Evolutionary conservation across 2,888 invertebrate genomes (phyloP), one percentile per base, ranked within the genome.

Genomic region (Athalia cordata): DNA sequence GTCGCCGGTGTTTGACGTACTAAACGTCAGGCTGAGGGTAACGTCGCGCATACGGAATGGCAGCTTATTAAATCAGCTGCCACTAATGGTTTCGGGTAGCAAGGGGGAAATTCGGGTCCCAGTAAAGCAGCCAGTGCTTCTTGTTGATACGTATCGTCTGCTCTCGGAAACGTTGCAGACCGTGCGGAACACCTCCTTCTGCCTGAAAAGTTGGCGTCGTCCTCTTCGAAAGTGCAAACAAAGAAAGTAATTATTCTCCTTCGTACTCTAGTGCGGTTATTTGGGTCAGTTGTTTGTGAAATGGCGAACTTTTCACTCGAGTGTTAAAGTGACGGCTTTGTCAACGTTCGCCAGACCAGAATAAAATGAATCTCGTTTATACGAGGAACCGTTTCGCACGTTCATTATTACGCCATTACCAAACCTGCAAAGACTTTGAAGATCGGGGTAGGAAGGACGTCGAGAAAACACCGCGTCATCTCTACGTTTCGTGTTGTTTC

Each of bases 21-120:
- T 45, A 13, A 59, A 72, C 59, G 72, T 72, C 72, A 13, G 47
- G 13, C 45, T 9, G 72, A 59, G 72, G 59, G 47, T 72, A 59
- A 64, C 75, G 75, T 64, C 75, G 61, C n/a, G 75, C 75, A 64
- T 75, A 75, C 62, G 52, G 13, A 75, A 64, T 75, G 62, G 29
- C 7, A 75, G 75, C 55, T 62, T 75, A 75, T 75, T 75, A 75
- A 75, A 75, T 75, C 75, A 75, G 75, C 75, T 59, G 59, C 49
- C 62, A 50, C 62, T 75, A 75, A 75, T 75, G 75, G 75, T 75
- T 64, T 64, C 7, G 64, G 62, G 62, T 75, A 62, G 74, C 49
- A 43, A 45, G n/a, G 66, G 47, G 13, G 66, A 45, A 8, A 45
- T 43, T 9, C 11, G 72, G 72, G 57, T 50, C 57, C 55, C 55